A percentile compares a stretch with the other conserved stretches of the same genome.
Evolutionary conservation across 2,888 invertebrate species (phyloP).

Genomic region (Loripinus fragilis): DNA sequence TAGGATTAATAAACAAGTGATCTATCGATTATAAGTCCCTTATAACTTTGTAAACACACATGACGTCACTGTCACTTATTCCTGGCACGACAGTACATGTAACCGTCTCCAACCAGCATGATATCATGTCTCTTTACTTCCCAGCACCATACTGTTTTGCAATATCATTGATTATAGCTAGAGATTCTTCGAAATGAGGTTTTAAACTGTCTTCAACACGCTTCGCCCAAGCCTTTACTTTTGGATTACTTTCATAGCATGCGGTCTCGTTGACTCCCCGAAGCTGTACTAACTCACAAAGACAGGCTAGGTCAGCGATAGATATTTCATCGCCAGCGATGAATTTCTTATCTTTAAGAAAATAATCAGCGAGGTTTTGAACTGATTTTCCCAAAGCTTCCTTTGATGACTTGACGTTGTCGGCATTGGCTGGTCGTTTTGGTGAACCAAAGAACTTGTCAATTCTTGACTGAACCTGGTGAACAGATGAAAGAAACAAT

Average conservation of each 20-base stretch:
- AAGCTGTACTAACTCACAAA: constrained; percentile 78
- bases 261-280: constrained; percentile 66
- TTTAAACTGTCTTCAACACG: constrained; percentile 65
- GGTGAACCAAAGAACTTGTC: neutral
- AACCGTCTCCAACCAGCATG: no score
- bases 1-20: no score
- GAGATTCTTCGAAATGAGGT: constrained; percentile 69
- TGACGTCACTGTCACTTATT: no score
- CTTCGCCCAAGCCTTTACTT: constrained; percentile 72
- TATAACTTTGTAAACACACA: no score
- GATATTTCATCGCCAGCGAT: constrained; percentile 74
- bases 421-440: constrained; percentile 37
- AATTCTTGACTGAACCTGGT: neutral
- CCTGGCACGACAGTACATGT: no score
- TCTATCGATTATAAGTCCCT: no score
- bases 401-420: constrained; percentile 8
- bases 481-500: neutral
- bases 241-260: constrained; percentile 64
- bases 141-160: constrained; percentile 21
- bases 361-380: constrained; percentile 68
- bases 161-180: constrained; percentile 44
- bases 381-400: constrained; percentile 26
- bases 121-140: no score
- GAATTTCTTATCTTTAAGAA: constrained; percentile 67
- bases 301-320: constrained; percentile 75